Conservation (phyloP, 2,797 vertebrate genomes). For the Poeciliopsis presidionis region DNA sequence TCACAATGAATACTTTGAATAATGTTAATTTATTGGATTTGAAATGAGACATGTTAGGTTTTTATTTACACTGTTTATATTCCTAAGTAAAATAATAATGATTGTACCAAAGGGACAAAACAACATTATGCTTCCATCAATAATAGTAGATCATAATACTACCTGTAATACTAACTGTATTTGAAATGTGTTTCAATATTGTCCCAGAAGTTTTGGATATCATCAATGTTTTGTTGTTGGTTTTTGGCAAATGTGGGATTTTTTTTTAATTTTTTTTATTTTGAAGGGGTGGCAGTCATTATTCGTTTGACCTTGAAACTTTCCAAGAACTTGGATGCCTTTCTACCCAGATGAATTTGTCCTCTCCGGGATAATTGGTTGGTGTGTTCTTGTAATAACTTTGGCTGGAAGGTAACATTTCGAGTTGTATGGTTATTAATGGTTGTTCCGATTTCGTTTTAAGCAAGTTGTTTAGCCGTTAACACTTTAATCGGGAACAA, state of each 20-base stretch:
- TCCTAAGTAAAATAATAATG: background rate
- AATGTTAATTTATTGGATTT: background rate
- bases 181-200: background rate
- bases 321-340: background rate
- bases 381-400: background rate
- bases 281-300: background rate
- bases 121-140: background rate
- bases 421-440: conserved; percentile 3
- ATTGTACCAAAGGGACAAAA: background rate
- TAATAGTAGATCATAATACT: background rate
- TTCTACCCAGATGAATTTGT: background rate
- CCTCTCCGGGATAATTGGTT: background rate
- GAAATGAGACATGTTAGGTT: background rate
- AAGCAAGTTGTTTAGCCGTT: background rate
- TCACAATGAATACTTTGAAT: background rate
- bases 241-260: background rate
- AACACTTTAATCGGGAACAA: conserved; percentile 8
- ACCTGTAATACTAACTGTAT: background rate
- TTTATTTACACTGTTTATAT: background rate
- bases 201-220: background rate
- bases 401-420: background rate
- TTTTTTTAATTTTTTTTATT: background rate
- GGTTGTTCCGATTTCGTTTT: background rate
- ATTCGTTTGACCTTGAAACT: background rate
- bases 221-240: too few relatives aligned